phyloP scores from a whole-genome alignment of 2,888 invertebrate genomes.

The Germaria angustata region DNA sequence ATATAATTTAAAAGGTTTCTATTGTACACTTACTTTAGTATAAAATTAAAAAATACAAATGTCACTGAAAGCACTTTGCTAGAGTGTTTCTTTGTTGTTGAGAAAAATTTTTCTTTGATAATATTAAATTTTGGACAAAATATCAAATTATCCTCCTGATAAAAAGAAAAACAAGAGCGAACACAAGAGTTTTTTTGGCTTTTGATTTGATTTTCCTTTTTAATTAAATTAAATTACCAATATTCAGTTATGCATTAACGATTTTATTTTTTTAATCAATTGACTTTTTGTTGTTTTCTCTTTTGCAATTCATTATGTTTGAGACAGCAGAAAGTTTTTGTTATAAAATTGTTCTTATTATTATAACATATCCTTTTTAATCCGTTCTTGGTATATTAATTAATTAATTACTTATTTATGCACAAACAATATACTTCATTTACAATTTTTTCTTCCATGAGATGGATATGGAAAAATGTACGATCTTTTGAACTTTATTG shows the following conservation, averaged over 20 bases:
- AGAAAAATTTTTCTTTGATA: neutral
- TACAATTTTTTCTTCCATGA: slow-evolving; percentile 8
- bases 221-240: slow-evolving; percentile 44
- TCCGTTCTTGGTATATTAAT: slow-evolving; percentile 22
- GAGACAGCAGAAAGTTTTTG: slow-evolving; percentile 20
- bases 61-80: neutral
- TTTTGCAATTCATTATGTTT: neutral
- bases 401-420: slow-evolving; percentile 64
- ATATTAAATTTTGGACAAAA: slow-evolving; percentile 2
- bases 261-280: slow-evolving; percentile 25
- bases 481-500: slow-evolving; percentile 28
- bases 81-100: neutral
- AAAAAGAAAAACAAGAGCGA: too few species aligned
- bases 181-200: too few species aligned
- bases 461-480: slow-evolving; percentile 1
- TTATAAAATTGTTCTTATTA: neutral
- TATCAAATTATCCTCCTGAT: neutral
- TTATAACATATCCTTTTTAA: neutral
- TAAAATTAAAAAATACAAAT: slow-evolving; percentile 9
- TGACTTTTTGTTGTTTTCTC: neutral
- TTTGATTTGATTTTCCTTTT: too few species aligned
- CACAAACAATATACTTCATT: slow-evolving; percentile 45
- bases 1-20: slow-evolving; percentile 23
- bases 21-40: neutral
- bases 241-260: slow-evolving; percentile 46